Conservation (phyloP, 2,797 vertebrate species). For the Pantherophis vulpinus region DNA sequence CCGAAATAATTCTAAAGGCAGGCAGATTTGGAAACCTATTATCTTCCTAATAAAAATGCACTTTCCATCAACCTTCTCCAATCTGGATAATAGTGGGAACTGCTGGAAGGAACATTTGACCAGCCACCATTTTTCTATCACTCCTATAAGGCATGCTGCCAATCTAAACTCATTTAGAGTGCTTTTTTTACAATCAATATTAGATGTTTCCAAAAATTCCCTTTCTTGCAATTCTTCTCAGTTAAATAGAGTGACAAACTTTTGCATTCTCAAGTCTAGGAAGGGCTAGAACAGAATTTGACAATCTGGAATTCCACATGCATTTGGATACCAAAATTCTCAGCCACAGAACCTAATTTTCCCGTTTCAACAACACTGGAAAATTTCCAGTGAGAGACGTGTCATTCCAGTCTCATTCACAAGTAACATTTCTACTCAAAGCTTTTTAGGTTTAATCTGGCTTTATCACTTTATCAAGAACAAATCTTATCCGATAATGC, state of each 20-base stretch:
- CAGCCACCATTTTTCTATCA: background rate
- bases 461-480: slow-evolving; percentile 50
- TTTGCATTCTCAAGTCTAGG: background rate
- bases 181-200: background rate
- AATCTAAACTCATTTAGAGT: background rate
- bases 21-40: background rate
- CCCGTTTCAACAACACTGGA: background rate
- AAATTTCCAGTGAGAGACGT: background rate
- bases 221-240: background rate
- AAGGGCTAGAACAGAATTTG: background rate
- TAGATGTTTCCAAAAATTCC: background rate
- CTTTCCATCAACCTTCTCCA: background rate
- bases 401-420: background rate
- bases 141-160: background rate
- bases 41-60: background rate
- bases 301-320: background rate
- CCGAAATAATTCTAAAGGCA: background rate
- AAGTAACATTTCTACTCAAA: background rate
- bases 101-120: background rate
- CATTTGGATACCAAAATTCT: background rate
- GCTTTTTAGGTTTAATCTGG: background rate
- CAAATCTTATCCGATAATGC: slow-evolving; percentile 52
- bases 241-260: background rate
- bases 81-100: background rate
- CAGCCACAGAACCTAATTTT: background rate